Conservation (phyloP, 2,797 vertebrate genomes). For the Tenualosa thibaudeaui region DNA sequence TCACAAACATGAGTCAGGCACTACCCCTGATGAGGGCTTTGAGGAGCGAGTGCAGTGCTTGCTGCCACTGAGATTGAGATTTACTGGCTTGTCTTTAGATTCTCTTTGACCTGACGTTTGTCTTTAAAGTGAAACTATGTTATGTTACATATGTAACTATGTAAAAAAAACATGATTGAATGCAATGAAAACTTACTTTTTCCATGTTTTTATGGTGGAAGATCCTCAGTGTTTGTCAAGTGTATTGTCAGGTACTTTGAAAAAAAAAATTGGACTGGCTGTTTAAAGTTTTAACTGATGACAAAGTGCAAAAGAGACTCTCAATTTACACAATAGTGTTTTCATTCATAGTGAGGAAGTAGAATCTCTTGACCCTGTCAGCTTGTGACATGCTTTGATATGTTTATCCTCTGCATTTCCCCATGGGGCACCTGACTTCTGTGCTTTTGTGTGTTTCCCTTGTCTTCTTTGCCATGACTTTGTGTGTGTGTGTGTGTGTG, state of each 20-base stretch:
- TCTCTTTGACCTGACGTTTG: background rate
- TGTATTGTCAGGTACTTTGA: too few species aligned
- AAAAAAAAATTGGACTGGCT: background rate
- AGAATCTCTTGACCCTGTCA: background rate
- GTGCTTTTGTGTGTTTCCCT: background rate
- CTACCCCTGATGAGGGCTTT: background rate
- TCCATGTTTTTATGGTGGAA: background rate
- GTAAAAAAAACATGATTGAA: background rate
- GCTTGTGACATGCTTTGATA: background rate
- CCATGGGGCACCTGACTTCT: slow-evolving; percentile 1
- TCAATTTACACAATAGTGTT: background rate
- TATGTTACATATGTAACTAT: too few species aligned
- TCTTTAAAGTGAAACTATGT: background rate
- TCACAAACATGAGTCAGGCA: background rate
- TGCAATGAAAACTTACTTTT: background rate
- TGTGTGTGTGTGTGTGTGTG: slow-evolving; percentile 51
- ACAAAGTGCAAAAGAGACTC: background rate
- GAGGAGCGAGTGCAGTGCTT: background rate
- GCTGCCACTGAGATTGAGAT: background rate
- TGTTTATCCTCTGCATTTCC: background rate
- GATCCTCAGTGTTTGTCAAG: background rate
- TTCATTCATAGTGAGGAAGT: background rate
- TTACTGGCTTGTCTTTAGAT: background rate
- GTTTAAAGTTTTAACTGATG: background rate
- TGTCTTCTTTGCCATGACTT: background rate